Percentiles rank a stretch among this genome's conserved stretches.
phyloP scores from a whole-genome alignment of 2,888 invertebrate genomes.

The Drosophila anomalata region DNA sequence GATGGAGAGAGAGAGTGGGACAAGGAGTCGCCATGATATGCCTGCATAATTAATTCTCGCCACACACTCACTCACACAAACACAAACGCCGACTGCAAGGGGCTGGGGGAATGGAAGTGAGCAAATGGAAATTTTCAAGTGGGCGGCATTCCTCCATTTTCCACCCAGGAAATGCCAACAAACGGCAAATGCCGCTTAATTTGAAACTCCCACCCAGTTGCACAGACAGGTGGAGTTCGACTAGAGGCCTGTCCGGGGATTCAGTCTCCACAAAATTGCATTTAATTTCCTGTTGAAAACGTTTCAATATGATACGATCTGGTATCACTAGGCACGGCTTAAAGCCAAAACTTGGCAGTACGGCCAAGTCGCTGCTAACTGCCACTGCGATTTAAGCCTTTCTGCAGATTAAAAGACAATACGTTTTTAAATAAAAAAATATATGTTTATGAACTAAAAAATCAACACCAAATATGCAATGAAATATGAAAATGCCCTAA shows the following conservation, averaged over 20 bases:
- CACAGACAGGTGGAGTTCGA: conserved; percentile 52
- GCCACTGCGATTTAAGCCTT: too few relatives aligned
- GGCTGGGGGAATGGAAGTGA: neutral
- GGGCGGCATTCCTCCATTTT: conserved; percentile 35
- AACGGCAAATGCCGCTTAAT: conserved; percentile 72
- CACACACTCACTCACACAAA: conserved; percentile 39
- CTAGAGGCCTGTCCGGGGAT: conserved; percentile 42
- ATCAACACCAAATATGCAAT: too few relatives aligned
- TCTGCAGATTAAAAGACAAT: too few relatives aligned
- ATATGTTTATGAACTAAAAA: too few relatives aligned
- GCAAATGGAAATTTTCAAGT: conserved; percentile 45
- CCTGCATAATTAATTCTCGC: conserved; percentile 75
- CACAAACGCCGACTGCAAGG: neutral
- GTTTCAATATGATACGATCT: conserved; percentile 26
- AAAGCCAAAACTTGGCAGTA: neutral
- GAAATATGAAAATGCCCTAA: too few relatives aligned
- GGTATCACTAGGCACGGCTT: neutral
- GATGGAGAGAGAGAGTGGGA: conserved; percentile 12
- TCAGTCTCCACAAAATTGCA: conserved; percentile 58
- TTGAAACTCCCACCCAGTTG: conserved; percentile 49
- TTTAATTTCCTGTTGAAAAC: conserved; percentile 71
- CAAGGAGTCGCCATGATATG: conserved; percentile 72
- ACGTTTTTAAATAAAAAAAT: too few relatives aligned
- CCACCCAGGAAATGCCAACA: conserved; percentile 63
- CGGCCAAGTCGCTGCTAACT: too few relatives aligned